Base-by-base conservation (phyloP, 2,113 vertebrate genomes). In the Hypocryptadius cinnamomeus region DNA sequence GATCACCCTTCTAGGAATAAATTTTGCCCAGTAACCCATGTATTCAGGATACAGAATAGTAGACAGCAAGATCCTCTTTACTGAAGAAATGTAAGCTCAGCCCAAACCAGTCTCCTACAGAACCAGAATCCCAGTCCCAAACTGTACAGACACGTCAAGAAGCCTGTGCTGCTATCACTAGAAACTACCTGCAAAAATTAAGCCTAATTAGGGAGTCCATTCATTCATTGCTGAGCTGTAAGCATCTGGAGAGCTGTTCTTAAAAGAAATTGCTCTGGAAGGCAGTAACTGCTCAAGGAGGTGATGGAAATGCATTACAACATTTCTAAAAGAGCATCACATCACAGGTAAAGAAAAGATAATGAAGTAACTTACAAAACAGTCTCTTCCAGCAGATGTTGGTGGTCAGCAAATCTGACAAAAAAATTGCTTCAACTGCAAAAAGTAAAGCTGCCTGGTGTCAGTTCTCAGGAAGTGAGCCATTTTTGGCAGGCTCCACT, bases 341-440 rank as follows among this genome's bases (percentile, higher is more conserved):
- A 50, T 77, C 72, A 60, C 51, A 93, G 79, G 85, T 92, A 83
- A 85, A 87, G 37, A 90, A 79, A 80, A 90, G 53, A 59, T 51
- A 87, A 90, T 61, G 30, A 86, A 85, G 25, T 83, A 70, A 85
- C 53, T 87, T 71, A 72, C 6, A 81, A 85, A 92, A 64, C 31
- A 92, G 69, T 53, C 42, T 69, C 21, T 84, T 90, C 69, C 28
- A 81, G 61, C 17, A 23, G 35, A 68, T 1, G 4, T 45, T 59
- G 51, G 64, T 89, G 64, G 72, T 70, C 91, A 93, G 83, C 44
- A 72, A 94, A 94, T 76, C 42, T 68, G 42, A 90, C 84, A 92
- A 88, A 90, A 90, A 83, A 93, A 78, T 25, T 64, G 79, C 73
- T 94, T 84, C 74, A 90, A 74, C 61, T 86, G 77, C 81, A 96